These are phyloP conservation scores for Leptinotarsa peninsularis DNA, from an alignment of 2,888 invertebrate species.

Conservation along the genomic window DNA sequence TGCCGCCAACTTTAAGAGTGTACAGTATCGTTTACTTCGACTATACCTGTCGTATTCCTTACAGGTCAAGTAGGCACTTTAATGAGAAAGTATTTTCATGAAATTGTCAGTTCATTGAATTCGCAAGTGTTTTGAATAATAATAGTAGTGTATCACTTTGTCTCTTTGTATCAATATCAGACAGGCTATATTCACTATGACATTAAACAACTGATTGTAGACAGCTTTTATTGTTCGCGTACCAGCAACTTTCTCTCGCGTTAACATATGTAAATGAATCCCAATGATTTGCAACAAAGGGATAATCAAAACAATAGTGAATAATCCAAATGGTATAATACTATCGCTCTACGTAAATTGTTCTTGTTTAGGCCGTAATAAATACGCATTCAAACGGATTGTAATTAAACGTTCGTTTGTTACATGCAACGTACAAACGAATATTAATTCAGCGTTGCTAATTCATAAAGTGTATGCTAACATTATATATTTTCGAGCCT, in stretches of 20 bases:
- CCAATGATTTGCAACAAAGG: constrained; percentile 39
- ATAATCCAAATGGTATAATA: constrained; percentile 47
- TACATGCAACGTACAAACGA: constrained; percentile 43
- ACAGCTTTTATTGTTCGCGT: not conserved
- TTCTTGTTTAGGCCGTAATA: constrained; percentile 38
- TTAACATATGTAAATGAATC: not conserved
- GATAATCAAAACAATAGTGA: constrained; percentile 47
- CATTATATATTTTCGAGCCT: constrained; percentile 15
- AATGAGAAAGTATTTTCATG: no score
- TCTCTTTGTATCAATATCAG: no score
- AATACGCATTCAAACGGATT: constrained; percentile 44
- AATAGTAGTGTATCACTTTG: no score
- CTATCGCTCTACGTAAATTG: constrained; percentile 42
- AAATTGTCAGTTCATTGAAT: no score
- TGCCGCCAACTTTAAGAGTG: no score
- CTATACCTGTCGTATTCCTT: no score
- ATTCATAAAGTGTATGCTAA: constrained; percentile 3
- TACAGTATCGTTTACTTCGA: no score
- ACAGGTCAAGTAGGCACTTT: no score
- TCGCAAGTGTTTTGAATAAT: no score
- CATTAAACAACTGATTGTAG: no score
- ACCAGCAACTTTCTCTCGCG: not conserved
- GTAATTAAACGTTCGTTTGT: constrained; percentile 44
- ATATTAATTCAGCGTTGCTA: constrained; percentile 32
- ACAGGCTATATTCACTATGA: no score